Base-by-base conservation (phyloP, 2,797 vertebrate species). In the Tragelaphus eurycerus region DNA sequence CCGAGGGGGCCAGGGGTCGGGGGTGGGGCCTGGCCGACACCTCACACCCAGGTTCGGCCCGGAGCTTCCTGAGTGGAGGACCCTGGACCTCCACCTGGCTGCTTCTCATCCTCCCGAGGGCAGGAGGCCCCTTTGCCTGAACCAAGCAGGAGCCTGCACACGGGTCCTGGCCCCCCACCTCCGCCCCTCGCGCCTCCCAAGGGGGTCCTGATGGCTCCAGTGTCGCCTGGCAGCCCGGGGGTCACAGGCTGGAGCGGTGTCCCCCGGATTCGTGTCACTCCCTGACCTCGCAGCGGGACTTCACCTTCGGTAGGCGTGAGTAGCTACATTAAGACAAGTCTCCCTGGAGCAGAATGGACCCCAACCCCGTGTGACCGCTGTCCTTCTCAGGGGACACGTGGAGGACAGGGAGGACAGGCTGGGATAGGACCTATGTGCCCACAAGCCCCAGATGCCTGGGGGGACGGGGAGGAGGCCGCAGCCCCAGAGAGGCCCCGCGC, bases 91-190 rank as follows among this genome's bases (percentile, higher is more conserved):
- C 31, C 4, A 7, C 7, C 4, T 7, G n/a, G 79, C 10, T 3
- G 2, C 43, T 59, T 19, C n/a, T 67, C 16, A 1, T 67, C 16
- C 8, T 4, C 27, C 91, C 4, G 0, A 23, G 67, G 34, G 4
- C 10, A 0, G 67, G 19, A 38, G 4, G 17, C 64, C 19, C 10
- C 34, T 17, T 38, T 23, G 54, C 23, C 54, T 74, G 71, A 23
- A 27, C 21, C 12, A 4, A 15, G 31, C 6, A 0, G 7, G 25
- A 8, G 0, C 1, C 0, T 15, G 16, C 23, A 2, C 23, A 1
- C 1, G 21, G 38, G 7, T 29, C 27, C 90, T 4, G 12, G 29
- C 12, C 34, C 14, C 34, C 34, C 38, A 29, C 38, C 38, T 82
- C 59, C 3, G 4, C 27, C 29, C 27, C 4, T 8, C 2, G 23